Conservation (phyloP, 2,888 invertebrate genomes). For the Yponomeuta cagnagella region DNA sequence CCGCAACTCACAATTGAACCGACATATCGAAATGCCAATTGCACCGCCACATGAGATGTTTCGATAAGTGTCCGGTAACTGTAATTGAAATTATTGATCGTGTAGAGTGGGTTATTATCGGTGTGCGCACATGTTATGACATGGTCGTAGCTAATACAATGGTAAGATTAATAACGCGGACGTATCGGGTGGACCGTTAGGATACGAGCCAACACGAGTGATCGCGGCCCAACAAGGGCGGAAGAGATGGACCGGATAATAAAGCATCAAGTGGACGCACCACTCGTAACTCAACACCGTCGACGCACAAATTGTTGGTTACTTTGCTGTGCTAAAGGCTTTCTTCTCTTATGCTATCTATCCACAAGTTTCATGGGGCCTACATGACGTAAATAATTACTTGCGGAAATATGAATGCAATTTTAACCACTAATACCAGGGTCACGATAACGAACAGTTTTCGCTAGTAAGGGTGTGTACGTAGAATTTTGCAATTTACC, state of each 20-base stretch:
- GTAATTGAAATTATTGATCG: conserved; percentile 63
- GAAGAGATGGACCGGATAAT: conserved; percentile 71
- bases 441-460: no score
- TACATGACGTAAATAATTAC: no score
- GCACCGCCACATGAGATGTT: conserved; percentile 12
- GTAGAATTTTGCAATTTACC: no score
- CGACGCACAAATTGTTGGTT: conserved; percentile 69
- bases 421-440: no score
- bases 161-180: conserved; percentile 70
- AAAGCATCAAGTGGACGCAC: conserved; percentile 59
- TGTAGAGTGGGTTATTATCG: conserved; percentile 28
- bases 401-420: no score
- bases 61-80: conserved; percentile 50
- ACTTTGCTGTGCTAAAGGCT: conserved; percentile 44
- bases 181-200: conserved; percentile 37
- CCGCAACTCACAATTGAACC: not conserved
- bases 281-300: conserved; percentile 61
- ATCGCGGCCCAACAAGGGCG: conserved; percentile 67
- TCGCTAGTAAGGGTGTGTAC: no score
- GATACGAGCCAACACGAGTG: conserved; percentile 51
- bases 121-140: conserved; percentile 54
- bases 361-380: no score
- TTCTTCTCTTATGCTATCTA: conserved; percentile 23
- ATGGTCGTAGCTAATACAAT: conserved; percentile 64
- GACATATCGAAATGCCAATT: conserved; percentile 3